Percentiles rank a stretch among this genome's conserved stretches.
Evolutionary conservation across 2,888 invertebrate species (phyloP).

Genomic region (Eupithecia dodoneata): DNA sequence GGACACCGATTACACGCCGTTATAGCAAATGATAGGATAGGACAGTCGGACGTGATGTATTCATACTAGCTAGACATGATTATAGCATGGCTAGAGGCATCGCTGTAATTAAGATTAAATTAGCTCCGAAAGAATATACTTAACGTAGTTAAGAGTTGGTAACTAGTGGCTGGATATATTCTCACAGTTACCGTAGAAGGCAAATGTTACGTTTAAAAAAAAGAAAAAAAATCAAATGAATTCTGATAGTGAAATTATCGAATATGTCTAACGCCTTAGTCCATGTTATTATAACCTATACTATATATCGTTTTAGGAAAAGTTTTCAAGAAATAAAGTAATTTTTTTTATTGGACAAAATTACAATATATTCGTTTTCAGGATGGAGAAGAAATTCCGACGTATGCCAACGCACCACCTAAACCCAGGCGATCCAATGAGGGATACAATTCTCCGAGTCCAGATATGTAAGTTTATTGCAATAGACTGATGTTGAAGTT

Average conservation of each 20-base stretch:
- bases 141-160: background rate
- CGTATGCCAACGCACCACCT: constrained; percentile 95
- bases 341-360: background rate
- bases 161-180: background rate
- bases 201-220: background rate
- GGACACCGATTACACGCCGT: constrained; percentile 70
- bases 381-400: constrained; percentile 81
- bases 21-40: constrained; percentile 56
- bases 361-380: constrained; percentile 41
- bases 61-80: constrained; percentile 2
- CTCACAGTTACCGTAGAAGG: background rate
- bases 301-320: background rate
- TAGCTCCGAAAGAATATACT: background rate
- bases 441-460: constrained; percentile 90
- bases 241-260: background rate
- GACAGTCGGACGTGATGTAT: constrained; percentile 33
- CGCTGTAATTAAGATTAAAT: background rate
- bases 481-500: background rate
- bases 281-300: no score
- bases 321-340: background rate
- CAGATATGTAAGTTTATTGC: constrained; percentile 82
- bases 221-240: background rate
- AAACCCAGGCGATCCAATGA: constrained; percentile 93
- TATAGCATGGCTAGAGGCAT: background rate
- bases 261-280: background rate